Evolutionary conservation across 2,888 invertebrate species (phyloP), one percentile per base, ranked within the genome.

Genomic region (Sinotaia quadrata): DNA sequence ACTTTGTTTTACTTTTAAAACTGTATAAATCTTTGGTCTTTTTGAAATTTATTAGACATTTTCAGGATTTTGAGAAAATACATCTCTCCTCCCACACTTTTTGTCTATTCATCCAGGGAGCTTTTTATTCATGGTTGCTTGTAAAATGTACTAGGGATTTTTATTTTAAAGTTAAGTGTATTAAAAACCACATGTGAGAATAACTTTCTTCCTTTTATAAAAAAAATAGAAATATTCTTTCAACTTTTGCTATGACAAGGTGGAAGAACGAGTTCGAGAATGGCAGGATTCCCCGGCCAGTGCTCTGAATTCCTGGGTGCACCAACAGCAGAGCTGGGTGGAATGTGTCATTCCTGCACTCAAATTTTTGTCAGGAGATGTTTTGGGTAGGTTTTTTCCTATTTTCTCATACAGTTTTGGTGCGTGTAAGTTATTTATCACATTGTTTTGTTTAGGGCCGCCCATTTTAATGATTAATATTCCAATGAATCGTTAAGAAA

Each of bases 281-380:
- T 89, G 89, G 89, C 87, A 88, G 75, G 87, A 88, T 56, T 84
- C 85, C 5, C 82, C 86, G 49, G 74, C 71, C 63, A 68, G 68
- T 49, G 60, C 69, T n/a, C 78, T 84, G 33, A 87, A 86, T 71
- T 78, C 85, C n/a, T 89, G 89, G 89, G 78, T 85, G 27, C 71
- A 71, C 10, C 73, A 78, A 57, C 82, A 86, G 44, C 73, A 79
- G 62, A 85, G 81, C 74, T 88, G 87, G 95, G 91, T 93, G 41
- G 91, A 91, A 2, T 91, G 93, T 69, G 90, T 95, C 54, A 91
- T 92, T 51, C 94, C 94, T 0, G 95, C 95, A 0, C 90, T 96
- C 41, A 93, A 93, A 81, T 96, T 95, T 87, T 90, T 96, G 10
- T 93, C 94, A 27, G 95, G 95, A 0, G 94, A 94, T 84, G 92